Evolutionary conservation across 2,888 invertebrate species (phyloP).

Genomic region (Lucinisca nassula): DNA sequence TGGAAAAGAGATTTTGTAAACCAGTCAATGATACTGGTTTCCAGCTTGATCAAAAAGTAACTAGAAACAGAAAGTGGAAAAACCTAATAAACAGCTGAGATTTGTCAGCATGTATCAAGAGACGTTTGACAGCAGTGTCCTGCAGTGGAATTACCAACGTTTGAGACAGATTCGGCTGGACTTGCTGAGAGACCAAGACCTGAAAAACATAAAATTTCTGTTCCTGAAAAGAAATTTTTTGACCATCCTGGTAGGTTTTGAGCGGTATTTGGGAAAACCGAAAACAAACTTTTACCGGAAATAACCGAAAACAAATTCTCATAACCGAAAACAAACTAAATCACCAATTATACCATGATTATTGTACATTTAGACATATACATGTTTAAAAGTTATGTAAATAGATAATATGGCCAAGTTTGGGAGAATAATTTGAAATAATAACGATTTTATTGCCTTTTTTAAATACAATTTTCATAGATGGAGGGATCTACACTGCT

Average conservation of each 20-base stretch:
- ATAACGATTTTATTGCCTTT: too few species aligned
- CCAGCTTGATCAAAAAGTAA: neutral
- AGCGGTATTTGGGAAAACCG: too few species aligned
- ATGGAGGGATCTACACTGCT: too few species aligned
- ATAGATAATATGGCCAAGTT: too few species aligned
- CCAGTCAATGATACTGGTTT: neutral
- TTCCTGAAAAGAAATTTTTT: slow-evolving; percentile 59
- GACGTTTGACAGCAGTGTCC: neutral
- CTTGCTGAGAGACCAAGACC: neutral
- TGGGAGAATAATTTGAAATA: too few species aligned
- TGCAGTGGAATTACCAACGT: slow-evolving; percentile 49
- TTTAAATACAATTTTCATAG: too few species aligned
- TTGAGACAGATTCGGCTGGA: slow-evolving; percentile 22
- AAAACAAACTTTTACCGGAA: too few species aligned
- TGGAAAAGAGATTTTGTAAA: neutral
- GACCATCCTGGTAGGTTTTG: slow-evolving; percentile 37
- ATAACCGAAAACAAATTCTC: too few species aligned
- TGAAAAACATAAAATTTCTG: slow-evolving; percentile 9
- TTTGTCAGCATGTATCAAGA: neutral
- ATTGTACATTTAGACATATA: neutral
- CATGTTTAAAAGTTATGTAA: too few species aligned
- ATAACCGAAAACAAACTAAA: too few species aligned
- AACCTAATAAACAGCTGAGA: neutral
- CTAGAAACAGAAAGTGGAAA: neutral
- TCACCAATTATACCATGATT: too few species aligned